Conservation (phyloP, 23 tunicate genomes). For the Ciona savignyi region DNA sequence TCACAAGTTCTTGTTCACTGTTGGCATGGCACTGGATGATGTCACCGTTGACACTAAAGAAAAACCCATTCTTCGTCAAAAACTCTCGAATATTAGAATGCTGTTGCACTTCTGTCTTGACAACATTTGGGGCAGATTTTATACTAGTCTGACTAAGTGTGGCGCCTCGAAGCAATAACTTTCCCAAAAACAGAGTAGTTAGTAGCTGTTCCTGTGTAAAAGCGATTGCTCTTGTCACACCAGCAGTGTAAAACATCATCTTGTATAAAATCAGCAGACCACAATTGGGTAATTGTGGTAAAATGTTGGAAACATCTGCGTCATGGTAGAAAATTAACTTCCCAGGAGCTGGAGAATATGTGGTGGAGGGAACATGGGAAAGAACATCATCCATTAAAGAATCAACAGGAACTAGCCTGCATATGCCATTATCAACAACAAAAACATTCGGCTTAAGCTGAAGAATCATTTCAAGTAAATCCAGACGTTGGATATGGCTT, state of each 20-base stretch:
- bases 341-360: neutral
- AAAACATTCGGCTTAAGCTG: neutral
- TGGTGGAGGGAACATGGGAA: neutral
- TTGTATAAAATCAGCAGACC: neutral
- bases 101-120: neutral
- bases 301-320: neutral
- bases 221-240: neutral
- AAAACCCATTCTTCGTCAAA: neutral
- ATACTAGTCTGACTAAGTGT: too few relatives aligned
- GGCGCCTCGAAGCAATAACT: too few relatives aligned
- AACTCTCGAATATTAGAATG: neutral
- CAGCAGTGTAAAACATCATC: neutral
- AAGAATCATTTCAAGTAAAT: neutral
- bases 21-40: neutral
- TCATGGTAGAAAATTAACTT: too few relatives aligned
- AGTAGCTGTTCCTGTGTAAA: neutral
- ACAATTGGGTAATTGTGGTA: neutral
- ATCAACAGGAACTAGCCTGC: neutral
- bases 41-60: neutral
- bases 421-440: neutral
- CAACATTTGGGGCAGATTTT: neutral
- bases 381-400: neutral
- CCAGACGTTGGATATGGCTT: too few relatives aligned
- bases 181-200: neutral
- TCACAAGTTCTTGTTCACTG: neutral